These are phyloP conservation scores for Chymomyza costata DNA, from an alignment of 1,140 invertebrate species.

Conservation along the genomic window DNA sequence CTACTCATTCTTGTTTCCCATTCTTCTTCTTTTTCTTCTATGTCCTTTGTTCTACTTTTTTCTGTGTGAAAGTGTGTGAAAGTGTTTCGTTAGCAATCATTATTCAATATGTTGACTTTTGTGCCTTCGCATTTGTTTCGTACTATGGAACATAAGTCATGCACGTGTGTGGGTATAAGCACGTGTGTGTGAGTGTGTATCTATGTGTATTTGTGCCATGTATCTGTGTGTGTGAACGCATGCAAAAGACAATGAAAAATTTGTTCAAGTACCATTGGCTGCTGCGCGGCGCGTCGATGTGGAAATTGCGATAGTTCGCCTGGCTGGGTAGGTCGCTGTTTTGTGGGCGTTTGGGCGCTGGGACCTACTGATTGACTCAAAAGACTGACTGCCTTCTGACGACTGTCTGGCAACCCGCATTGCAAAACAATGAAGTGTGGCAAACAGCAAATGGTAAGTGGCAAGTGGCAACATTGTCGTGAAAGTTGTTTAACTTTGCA, in stretches of 20 bases:
- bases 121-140: constrained; percentile 61
- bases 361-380: background rate
- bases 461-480: constrained; percentile 51
- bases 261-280: constrained; percentile 32
- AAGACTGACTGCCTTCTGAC: background rate
- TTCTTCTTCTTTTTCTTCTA: background rate
- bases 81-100: constrained; percentile 57
- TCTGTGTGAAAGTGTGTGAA: constrained; percentile 29
- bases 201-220: background rate
- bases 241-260: constrained; percentile 64
- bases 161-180: background rate
- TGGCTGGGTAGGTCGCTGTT: constrained; percentile 16
- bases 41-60: too few relatives aligned
- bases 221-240: constrained; percentile 9
- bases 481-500: constrained; percentile 65
- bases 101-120: constrained; percentile 71
- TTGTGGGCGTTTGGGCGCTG: background rate
- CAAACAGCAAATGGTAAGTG: too few relatives aligned
- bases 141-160: constrained; percentile 55
- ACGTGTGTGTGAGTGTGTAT: background rate
- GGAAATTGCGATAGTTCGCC: constrained; percentile 57
- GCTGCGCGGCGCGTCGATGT: constrained; percentile 52
- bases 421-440: constrained; percentile 53
- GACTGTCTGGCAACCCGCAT: constrained; percentile 14
- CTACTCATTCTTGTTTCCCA: too few relatives aligned